A percentile compares a stretch with the other conserved stretches of the same genome.
These are phyloP conservation scores for Latrodectus geometricus DNA, from an alignment of 1,140 invertebrate genomes.

Conservation along the genomic window DNA sequence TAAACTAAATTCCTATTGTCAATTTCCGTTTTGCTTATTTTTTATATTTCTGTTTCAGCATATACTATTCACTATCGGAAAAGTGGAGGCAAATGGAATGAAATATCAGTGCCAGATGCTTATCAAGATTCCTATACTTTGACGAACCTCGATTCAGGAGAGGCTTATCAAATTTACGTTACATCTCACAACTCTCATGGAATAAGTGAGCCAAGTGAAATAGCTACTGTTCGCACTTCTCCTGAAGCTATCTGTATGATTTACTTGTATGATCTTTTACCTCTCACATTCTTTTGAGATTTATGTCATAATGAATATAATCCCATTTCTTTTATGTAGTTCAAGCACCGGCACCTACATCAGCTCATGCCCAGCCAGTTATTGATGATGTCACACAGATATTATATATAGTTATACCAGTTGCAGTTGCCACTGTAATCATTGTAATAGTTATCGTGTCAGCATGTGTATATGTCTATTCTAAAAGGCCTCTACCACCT, in stretches of 20 bases:
- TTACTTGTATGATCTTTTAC: background rate
- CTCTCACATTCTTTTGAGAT: no score
- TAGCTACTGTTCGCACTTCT: conserved; percentile 51
- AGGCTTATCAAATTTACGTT: conserved; percentile 46
- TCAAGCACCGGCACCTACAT: conserved; percentile 4
- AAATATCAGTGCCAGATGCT: conserved; percentile 52
- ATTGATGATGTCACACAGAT: conserved; percentile 53
- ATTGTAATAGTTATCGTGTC: conserved; percentile 51
- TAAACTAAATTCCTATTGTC: background rate
- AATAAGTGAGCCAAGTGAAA: conserved; percentile 57
- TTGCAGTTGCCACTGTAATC: conserved; percentile 51
- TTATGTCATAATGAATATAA: no score
- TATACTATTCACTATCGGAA: conserved; percentile 50
- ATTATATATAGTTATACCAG: conserved; percentile 58
- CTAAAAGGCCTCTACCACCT: conserved; percentile 32
- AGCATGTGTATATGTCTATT: conserved; percentile 61
- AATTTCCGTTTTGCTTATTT: background rate
- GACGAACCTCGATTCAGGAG: conserved; percentile 43
- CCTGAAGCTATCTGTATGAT: conserved; percentile 48
- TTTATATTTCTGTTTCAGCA: conserved; percentile 26
- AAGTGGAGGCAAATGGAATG: conserved; percentile 45
- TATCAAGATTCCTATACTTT: conserved; percentile 40
- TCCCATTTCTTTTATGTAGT: conserved; percentile 4
- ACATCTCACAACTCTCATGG: conserved; percentile 28
- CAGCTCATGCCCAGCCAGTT: background rate